These are phyloP conservation scores for Hemistola chrysoprasaria DNA, from an alignment of 2,888 invertebrate species.

Conservation along the genomic window DNA sequence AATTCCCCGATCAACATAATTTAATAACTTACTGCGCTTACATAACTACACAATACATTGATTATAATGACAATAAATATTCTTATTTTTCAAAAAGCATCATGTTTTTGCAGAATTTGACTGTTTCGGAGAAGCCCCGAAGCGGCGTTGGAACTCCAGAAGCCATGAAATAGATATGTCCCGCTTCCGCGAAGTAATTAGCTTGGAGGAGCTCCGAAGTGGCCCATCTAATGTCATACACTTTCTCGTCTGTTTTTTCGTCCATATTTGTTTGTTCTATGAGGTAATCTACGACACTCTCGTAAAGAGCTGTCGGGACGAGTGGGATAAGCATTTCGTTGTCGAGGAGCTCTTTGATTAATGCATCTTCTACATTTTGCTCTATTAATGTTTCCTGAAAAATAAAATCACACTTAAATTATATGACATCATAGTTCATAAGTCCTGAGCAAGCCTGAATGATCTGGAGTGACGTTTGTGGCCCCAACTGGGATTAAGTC, in stretches of 20 bases:
- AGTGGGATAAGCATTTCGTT: constrained; percentile 58
- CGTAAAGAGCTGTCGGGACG: constrained; percentile 59
- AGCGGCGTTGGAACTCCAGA: constrained; percentile 56
- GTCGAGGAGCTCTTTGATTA: constrained; percentile 63
- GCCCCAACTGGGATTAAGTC: no score
- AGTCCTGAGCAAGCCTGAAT: no score
- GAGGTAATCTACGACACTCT: constrained; percentile 53
- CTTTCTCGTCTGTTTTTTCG: constrained; percentile 25
- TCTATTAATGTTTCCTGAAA: constrained; percentile 52
- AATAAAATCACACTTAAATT: no score
- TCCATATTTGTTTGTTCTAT: constrained; percentile 34
- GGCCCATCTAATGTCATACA: constrained; percentile 58
- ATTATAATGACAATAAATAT: not conserved
- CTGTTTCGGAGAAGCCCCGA: constrained; percentile 60
- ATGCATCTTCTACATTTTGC: constrained; percentile 55
- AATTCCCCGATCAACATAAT: constrained; percentile 11
- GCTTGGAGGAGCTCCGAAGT: constrained; percentile 49
- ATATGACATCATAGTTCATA: no score
- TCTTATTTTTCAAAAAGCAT: constrained; percentile 13
- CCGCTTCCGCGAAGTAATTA: constrained; percentile 62
- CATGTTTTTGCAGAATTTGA: constrained; percentile 53
- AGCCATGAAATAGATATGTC: constrained; percentile 55
- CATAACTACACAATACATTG: no score
- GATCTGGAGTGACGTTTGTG: no score
- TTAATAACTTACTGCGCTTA: constrained; percentile 34